Evolutionary conservation across 2,797 vertebrate species (phyloP), one percentile per base, ranked within the genome.

Genomic region (Echeneis naucrates): DNA sequence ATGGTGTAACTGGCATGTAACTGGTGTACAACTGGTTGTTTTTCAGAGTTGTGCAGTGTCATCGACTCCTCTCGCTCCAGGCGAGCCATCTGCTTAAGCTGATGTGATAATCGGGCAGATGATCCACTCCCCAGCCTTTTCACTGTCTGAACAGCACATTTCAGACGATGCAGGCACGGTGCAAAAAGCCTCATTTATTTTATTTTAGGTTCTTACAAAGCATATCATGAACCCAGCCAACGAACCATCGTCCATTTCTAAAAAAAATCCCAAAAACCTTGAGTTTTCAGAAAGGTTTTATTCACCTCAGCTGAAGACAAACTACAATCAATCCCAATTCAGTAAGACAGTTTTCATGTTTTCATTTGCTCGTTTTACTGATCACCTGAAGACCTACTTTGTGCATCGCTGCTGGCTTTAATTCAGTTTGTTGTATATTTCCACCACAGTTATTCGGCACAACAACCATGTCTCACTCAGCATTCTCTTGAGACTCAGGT

Each of bases 1-100:
- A 1, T 66, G 69, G 51, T 68, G 79, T 75, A 81, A 78, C 71
- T 30, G 64, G 68, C 70, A 7, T 78, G 75, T 78, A 72, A 82
- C 78, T 77, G 62, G 71, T 81, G 82, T 40, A 71, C 59, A 55
- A 74, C 72, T 62, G 68, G 60, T 78, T 82, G 56, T 75, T 83
- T 64, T 72, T 26, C 57, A 61, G 65, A 35, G 14, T 27, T 59
- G 27, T 81, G 72, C 82, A 66, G 75, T 48, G 23, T 75, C 81
- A 87, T 68, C 21, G 9, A 58, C 64, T 82, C 50, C 70, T 70
- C 61, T 78, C 0, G 81, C 89, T 80, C 24, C 65, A 53, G 87
- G 87, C 83, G 23, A 86, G 80, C 86, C 88, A 89, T 90, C 88
- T 91, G 87, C 81, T 72, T 77, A 61, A 62, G 75, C 78, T 71